Evolutionary conservation across 2,888 invertebrate species (phyloP).

Genomic region (Spodoptera picta): DNA sequence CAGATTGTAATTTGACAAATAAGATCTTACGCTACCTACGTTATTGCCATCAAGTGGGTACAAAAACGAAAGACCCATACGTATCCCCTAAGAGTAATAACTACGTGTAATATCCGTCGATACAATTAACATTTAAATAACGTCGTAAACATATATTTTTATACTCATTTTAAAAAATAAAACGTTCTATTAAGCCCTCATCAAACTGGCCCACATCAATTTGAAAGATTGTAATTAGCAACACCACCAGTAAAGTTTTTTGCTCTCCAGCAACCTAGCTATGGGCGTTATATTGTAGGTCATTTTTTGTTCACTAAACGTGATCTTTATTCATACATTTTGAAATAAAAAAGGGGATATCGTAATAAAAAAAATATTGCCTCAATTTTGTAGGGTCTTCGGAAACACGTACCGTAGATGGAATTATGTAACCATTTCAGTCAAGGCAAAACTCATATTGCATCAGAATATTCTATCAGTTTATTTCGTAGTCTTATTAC

Average conservation of each 20-base stretch:
- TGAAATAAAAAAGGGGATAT: conserved; percentile 40
- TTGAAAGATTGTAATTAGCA: conserved; percentile 51
- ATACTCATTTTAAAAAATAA: conserved; percentile 12
- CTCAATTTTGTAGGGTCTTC: conserved; percentile 47
- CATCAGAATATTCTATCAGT: conserved; percentile 63
- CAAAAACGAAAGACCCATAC: too few species aligned
- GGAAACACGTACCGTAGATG: conserved; percentile 50
- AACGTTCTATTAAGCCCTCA: conserved; percentile 23
- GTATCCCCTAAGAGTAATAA: too few species aligned
- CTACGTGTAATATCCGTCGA: too few species aligned
- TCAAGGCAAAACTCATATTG: conserved; percentile 61
- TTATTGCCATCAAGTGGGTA: too few species aligned
- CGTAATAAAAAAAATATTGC: conserved; percentile 38
- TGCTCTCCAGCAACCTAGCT: conserved; percentile 34
- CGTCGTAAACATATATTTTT: background rate
- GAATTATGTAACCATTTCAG: conserved; percentile 56
- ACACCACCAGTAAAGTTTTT: conserved; percentile 46
- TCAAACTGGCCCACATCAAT: conserved; percentile 28
- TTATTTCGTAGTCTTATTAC: conserved; percentile 56
- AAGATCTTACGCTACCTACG: too few species aligned
- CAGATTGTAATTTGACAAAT: too few species aligned
- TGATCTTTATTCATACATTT: conserved; percentile 42
- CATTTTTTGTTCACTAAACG: conserved; percentile 55
- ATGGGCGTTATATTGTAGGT: conserved; percentile 46
- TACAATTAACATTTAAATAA: too few species aligned